A percentile compares a stretch with the other conserved stretches of the same genome.
These are phyloP conservation scores for Apus apus DNA, from an alignment of 2,113 vertebrate genomes.

Conservation along the genomic window DNA sequence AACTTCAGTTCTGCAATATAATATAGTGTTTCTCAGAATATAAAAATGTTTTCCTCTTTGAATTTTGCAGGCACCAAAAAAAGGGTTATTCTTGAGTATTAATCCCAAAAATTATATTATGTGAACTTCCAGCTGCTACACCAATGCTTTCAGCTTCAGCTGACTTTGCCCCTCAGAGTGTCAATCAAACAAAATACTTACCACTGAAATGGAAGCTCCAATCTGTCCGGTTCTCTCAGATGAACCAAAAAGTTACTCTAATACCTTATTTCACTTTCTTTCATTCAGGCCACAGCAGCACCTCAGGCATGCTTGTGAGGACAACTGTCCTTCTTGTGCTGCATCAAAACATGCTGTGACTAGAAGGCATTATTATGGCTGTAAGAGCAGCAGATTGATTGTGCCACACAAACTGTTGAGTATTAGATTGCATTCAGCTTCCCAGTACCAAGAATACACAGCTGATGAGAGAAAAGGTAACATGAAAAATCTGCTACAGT, in stretches of 20 bases:
- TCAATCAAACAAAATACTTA: background rate
- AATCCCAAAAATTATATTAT: background rate
- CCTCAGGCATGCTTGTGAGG: background rate
- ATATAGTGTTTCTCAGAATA: background rate
- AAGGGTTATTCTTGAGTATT: background rate
- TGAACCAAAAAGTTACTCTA: background rate
- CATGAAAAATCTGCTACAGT: background rate
- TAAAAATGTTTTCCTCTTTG: background rate
- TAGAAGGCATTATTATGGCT: background rate
- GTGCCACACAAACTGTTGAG: background rate
- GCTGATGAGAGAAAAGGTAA: background rate
- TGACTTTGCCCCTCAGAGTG: background rate
- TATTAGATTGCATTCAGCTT: background rate
- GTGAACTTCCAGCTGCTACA: background rate
- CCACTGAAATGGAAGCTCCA: background rate
- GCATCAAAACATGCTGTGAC: background rate
- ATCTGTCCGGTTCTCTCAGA: background rate
- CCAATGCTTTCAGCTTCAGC: background rate
- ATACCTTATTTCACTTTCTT: background rate
- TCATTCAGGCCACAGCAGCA: background rate
- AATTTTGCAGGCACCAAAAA: background rate
- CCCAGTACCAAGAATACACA: background rate
- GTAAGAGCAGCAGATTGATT: background rate
- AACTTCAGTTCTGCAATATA: background rate
- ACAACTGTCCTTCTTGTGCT: background rate